phyloP scores from a whole-genome alignment of 2,888 invertebrate genomes.

The Cyclophora albipunctata region DNA sequence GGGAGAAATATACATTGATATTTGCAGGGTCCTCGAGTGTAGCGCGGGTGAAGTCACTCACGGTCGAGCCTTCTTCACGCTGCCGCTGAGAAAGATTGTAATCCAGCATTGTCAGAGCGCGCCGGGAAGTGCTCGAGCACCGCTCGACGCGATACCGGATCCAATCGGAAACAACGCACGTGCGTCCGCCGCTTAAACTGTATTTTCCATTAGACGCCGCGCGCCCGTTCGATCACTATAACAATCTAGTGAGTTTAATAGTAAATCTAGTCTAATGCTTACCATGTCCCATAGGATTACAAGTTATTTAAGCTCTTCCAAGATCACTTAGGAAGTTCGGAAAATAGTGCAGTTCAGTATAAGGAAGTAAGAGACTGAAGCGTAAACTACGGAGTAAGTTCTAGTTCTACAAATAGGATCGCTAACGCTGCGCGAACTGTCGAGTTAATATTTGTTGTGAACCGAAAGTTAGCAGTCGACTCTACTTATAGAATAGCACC shows the following conservation, averaged over 20 bases:
- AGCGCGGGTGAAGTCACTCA: conserved; percentile 42
- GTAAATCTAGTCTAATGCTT: too few relatives aligned
- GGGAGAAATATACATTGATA: conserved; percentile 46
- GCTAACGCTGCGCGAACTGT: conserved; percentile 18
- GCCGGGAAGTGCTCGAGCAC: conserved; percentile 38
- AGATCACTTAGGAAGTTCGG: too few relatives aligned
- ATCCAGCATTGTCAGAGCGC: conserved; percentile 52
- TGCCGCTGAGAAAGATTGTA: conserved; percentile 43
- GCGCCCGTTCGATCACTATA: too few relatives aligned
- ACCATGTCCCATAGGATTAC: too few relatives aligned
- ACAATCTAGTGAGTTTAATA: too few relatives aligned
- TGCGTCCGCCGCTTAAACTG: neutral
- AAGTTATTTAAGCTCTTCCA: too few relatives aligned
- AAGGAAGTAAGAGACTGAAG: too few relatives aligned
- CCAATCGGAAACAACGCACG: conserved; percentile 10
- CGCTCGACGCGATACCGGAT: conserved; percentile 20
- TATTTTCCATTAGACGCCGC: neutral
- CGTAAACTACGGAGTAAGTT: too few relatives aligned
- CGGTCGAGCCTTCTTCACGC: conserved; percentile 43
- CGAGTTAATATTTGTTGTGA: conserved; percentile 26
- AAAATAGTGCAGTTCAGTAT: too few relatives aligned
- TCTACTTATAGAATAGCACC: conserved; percentile 20
- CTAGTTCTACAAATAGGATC: conserved; percentile 19
- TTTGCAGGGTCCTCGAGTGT: conserved; percentile 42
- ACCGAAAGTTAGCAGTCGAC: conserved; percentile 19